Evolutionary conservation across 2,113 vertebrate genomes (phyloP), one percentile per base, ranked within the genome.

Genomic region (Columbina picui): DNA sequence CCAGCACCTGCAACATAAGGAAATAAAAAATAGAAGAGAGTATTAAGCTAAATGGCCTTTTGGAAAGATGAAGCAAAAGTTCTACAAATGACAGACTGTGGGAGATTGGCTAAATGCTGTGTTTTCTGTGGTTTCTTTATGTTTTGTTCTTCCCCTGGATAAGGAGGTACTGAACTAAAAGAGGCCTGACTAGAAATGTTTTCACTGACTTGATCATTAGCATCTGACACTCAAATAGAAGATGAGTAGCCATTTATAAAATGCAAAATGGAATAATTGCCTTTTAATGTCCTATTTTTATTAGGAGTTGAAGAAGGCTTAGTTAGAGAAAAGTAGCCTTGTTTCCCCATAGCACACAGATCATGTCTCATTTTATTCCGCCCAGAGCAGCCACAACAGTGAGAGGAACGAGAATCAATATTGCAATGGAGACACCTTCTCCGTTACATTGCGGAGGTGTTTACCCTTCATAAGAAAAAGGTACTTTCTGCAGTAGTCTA

Each of bases 41-140:
- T 53, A 55, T 90, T 83, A 82, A 84, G 75, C 93, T 88, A 73
- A 93, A 94, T 43, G 79, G 90, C 73, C 78, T 82, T 90, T 95
- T 88, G 71, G 92, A 91, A 90, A 86, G 84, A 57, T 17, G 63
- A 67, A 84, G 76, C 30, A 18, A 93, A 78, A 69, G 45, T 64
- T 67, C 53, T 70, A 82, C 71, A 83, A 74, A 47, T 70, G 71
- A 88, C 41, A 29, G 29, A 29, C 68, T 61, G 63, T 22, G 78
- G 61, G n/a, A 92, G 59, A 63, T 75, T 85, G 70, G 91, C 82
- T 85, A 74, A 70, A 47, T 14, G 76, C 70, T 49, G 5, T 64
- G 36, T 85, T 87, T 90, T n/a, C 87, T 52, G 27, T 30, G 74
- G 12, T 53, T 88, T 34, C 82, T 88, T 65, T 36, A 19, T 26